phyloP scores from a whole-genome alignment of 2,888 invertebrate species.

The Vanessa cardui region DNA sequence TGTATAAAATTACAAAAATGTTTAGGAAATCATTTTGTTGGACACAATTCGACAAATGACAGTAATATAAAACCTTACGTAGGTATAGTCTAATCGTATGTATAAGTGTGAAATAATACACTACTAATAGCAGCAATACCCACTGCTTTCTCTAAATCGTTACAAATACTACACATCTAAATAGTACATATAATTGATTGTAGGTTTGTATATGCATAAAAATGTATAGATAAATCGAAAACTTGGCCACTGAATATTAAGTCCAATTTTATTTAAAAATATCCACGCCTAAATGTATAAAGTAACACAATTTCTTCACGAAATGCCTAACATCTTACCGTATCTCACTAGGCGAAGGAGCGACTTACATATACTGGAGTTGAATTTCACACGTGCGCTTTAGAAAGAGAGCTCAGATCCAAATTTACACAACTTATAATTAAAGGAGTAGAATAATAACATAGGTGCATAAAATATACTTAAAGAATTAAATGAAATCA shows the following conservation, averaged over 20 bases:
- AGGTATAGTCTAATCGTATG: conserved; percentile 59
- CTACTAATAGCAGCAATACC: conserved; percentile 57
- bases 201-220: conserved; percentile 77
- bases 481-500: conserved; percentile 68
- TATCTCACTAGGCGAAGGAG: conserved; percentile 49
- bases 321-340: conserved; percentile 37
- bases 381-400: conserved; percentile 58
- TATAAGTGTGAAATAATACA: conserved; percentile 64
- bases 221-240: conserved; percentile 76
- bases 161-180: conserved; percentile 75
- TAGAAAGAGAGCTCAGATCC: conserved; percentile 64
- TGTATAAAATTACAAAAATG: conserved; percentile 82
- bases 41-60: conserved; percentile 68
- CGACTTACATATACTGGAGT: conserved; percentile 45
- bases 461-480: conserved; percentile 59
- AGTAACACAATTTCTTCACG: conserved; percentile 14
- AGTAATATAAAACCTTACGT: conserved; percentile 73
- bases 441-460: conserved; percentile 57
- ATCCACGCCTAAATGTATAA: conserved; percentile 17
- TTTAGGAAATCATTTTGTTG: conserved; percentile 71
- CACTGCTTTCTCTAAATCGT: conserved; percentile 62
- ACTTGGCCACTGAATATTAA: conserved; percentile 67
- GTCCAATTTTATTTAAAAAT: conserved; percentile 39
- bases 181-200: conserved; percentile 66
- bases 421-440: conserved; percentile 77